phyloP scores from a whole-genome alignment of 2,888 invertebrate species.

The Platycheirus rosarum region DNA sequence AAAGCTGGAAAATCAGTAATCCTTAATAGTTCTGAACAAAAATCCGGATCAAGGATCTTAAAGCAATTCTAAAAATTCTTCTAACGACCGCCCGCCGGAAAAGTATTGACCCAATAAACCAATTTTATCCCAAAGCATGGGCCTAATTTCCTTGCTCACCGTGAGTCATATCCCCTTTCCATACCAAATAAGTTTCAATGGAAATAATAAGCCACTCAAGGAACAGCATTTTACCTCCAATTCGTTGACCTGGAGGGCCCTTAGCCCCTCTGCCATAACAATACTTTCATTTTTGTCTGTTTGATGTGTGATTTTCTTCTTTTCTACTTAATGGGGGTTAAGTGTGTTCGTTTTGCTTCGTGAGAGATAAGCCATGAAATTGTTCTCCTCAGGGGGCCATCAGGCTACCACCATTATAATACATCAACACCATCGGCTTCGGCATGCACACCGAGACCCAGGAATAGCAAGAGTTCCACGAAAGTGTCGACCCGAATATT shows the following conservation, averaged over 20 bases:
- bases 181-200: slow-evolving; percentile 16
- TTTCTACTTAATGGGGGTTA: slow-evolving; percentile 57
- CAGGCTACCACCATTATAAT: background rate
- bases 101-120: slow-evolving; percentile 34
- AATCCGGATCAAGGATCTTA: too few relatives aligned
- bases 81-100: background rate
- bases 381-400: slow-evolving; percentile 40
- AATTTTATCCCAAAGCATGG: slow-evolving; percentile 27
- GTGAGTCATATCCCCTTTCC: slow-evolving; percentile 3
- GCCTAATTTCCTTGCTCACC: slow-evolving; percentile 56
- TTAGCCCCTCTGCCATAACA: slow-evolving; percentile 53
- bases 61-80: too few relatives aligned
- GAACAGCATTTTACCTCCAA: slow-evolving; percentile 53
- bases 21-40: too few relatives aligned
- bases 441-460: background rate
- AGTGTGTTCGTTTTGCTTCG: slow-evolving; percentile 50
- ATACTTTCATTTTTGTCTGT: background rate
- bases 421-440: slow-evolving; percentile 22
- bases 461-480: slow-evolving; percentile 7
- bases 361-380: slow-evolving; percentile 68
- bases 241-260: slow-evolving; percentile 63
- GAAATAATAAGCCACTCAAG: slow-evolving; percentile 61
- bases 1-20: too few relatives aligned
- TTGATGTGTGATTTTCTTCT: slow-evolving; percentile 51
- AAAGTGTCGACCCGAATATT: slow-evolving; percentile 66